Evolutionary conservation across 2,113 vertebrate genomes (phyloP).

Genomic region (Cichladusa arquata): DNA sequence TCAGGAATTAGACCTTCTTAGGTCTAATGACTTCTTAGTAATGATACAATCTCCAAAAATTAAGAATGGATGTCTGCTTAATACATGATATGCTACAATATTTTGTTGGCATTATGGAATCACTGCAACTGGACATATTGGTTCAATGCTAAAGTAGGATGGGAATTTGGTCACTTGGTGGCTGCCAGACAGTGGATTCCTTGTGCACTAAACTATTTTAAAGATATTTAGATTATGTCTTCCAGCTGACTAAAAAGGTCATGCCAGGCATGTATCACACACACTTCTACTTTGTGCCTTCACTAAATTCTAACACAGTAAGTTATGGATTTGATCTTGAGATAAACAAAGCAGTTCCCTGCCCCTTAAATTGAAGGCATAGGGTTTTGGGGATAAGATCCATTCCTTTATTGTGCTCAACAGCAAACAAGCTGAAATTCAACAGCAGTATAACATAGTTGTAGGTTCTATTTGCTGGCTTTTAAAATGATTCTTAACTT

Average conservation of each 20-base stretch:
- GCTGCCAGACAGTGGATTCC: not conserved
- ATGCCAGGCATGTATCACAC: not conserved
- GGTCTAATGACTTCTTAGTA: not conserved
- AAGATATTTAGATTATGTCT: not conserved
- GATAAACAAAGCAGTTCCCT: not conserved
- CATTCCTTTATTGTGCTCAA: not conserved
- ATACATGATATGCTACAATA: not conserved
- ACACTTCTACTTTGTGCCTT: not conserved
- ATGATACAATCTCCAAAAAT: not conserved
- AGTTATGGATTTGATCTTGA: not conserved
- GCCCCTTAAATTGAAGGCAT: not conserved
- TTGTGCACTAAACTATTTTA: not conserved
- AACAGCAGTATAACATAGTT: not conserved
- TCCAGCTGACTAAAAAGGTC: not conserved
- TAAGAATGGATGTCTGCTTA: not conserved
- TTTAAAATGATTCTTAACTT: not conserved
- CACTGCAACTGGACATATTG: not conserved
- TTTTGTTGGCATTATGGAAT: not conserved
- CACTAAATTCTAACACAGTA: not conserved
- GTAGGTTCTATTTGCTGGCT: not conserved
- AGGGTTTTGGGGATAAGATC: not conserved
- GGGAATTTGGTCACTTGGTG: not conserved
- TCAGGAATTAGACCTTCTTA: not conserved
- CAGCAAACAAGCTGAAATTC: not conserved
- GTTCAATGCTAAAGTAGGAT: not conserved